These are phyloP conservation scores for Macrotis lagotis DNA, from an alignment of 2,113 vertebrate species.

Conservation along the genomic window DNA sequence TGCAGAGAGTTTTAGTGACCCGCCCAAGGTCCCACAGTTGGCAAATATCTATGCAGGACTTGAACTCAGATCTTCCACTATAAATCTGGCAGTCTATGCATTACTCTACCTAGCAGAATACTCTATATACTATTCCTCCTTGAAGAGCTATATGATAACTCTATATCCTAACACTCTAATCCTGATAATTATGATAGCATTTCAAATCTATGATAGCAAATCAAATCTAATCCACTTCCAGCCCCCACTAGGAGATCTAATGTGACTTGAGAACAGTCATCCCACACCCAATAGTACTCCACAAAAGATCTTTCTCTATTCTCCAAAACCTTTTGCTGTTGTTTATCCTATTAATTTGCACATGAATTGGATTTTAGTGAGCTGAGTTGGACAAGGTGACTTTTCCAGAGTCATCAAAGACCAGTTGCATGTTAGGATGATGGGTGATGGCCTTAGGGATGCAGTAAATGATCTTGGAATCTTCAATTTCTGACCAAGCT, in stretches of 20 bases:
- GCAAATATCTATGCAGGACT: not conserved
- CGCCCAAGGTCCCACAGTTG: not conserved
- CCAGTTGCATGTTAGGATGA: too few species aligned
- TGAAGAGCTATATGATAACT: not conserved
- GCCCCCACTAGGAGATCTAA: not conserved
- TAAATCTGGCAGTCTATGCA: not conserved
- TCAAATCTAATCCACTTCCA: not conserved
- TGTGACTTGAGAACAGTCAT: not conserved
- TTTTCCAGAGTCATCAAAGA: too few species aligned
- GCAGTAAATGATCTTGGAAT: too few species aligned
- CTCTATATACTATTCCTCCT: not conserved
- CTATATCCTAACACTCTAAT: not conserved
- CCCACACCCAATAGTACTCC: not conserved
- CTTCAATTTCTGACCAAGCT: too few species aligned
- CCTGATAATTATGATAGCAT: not conserved
- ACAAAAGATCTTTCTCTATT: not conserved
- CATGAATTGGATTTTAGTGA: too few species aligned
- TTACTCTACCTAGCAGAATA: not conserved
- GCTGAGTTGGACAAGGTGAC: too few species aligned
- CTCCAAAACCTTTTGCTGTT: not conserved
- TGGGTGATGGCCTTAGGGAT: too few species aligned
- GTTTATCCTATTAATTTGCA: too few species aligned
- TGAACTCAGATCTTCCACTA: not conserved
- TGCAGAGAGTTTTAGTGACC: not conserved
- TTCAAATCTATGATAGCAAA: not conserved